Evolutionary conservation across 2,797 vertebrate genomes (phyloP).

Genomic region (Enteromius argenteus): DNA sequence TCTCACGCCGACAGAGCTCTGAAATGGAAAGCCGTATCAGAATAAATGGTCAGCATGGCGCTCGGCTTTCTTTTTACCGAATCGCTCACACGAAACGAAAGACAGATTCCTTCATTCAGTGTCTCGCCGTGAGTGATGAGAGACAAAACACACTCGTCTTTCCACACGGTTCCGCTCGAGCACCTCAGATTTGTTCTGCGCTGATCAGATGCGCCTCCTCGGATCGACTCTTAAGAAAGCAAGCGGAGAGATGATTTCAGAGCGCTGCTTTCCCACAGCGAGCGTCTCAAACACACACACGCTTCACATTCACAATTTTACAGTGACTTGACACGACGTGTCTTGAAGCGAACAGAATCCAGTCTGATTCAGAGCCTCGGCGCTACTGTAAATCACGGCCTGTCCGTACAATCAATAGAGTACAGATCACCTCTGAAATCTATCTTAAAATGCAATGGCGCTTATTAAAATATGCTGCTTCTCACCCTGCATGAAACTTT

Average conservation of each 20-base stretch:
- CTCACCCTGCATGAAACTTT: background rate
- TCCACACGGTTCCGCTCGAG: constrained; percentile 57
- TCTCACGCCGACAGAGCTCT: constrained; percentile 1
- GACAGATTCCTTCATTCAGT: constrained; percentile 54
- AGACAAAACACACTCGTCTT: constrained; percentile 59
- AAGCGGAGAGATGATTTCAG: constrained; percentile 57
- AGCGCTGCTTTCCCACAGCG: constrained; percentile 48
- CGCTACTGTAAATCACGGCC: background rate
- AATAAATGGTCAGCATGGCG: constrained; percentile 52
- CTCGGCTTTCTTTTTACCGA: constrained; percentile 53
- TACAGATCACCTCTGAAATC: background rate
- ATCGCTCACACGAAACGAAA: constrained; percentile 57
- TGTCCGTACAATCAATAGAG: background rate
- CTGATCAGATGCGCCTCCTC: constrained; percentile 49
- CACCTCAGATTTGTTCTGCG: constrained; percentile 55
- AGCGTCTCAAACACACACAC: constrained; percentile 36
- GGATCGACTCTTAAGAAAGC: constrained; percentile 48
- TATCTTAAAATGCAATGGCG: background rate
- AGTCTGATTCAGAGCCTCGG: background rate
- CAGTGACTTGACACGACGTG: constrained; percentile 20
- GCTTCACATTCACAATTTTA: constrained; percentile 25
- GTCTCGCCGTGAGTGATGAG: constrained; percentile 37
- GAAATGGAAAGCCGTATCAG: constrained; percentile 31
- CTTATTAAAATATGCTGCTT: background rate
- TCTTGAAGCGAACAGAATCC: background rate